Base-by-base conservation (phyloP, 2,888 invertebrate genomes). In the Acanthosepion pharaonis region DNA sequence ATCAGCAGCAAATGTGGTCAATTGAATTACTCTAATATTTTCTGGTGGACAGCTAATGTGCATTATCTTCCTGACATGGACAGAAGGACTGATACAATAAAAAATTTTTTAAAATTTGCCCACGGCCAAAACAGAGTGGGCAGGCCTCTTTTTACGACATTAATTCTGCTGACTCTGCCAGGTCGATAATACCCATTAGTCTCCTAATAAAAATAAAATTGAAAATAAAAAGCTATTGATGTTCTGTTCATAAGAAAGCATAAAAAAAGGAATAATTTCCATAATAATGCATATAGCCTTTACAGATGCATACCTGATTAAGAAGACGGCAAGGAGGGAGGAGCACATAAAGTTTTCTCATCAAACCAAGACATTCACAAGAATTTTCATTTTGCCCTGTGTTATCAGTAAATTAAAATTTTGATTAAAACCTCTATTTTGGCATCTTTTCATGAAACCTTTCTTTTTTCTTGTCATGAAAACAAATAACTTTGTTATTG, bases 391-490 rank as follows among this genome's bases (percentile, higher is more conserved):
- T 78, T 78, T 78, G 78, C 11, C n/a, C n/a, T 5, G n/a, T n/a
- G 78, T 78, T 78, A 78, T 78, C 78, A 78, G 78, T 78, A 78
- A 78, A 78, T 78, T 78, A 78, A 78, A 78, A 78, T n/a, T 78
- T 78, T 78, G 78, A 78, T 78, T 78, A 78, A 78, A 78, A 78
- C n/a, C n/a, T 33, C n/a, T n/a, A 78, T 15, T 78, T 78, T 78
- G n/a, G 78, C 78, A n/a, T n/a, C n/a, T 78, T n/a, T 78, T 78
- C 11, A n/a, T 78, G n/a, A 78, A 11, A n/a, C 9, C 9, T n/a
- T n/a, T 78, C 20, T 59, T 59, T 59, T 59, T 15, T 11, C n/a
- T 78, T n/a, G 78, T 78, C n/a, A 78, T 78, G 78, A 78, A 78
- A 78, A 78, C 78, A 78, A 78, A 78, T 78, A 78, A 78, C 78